Evolutionary conservation across 2,797 vertebrate genomes (phyloP), one percentile per base, ranked within the genome.

Genomic region (Silurus aristotelis): DNA sequence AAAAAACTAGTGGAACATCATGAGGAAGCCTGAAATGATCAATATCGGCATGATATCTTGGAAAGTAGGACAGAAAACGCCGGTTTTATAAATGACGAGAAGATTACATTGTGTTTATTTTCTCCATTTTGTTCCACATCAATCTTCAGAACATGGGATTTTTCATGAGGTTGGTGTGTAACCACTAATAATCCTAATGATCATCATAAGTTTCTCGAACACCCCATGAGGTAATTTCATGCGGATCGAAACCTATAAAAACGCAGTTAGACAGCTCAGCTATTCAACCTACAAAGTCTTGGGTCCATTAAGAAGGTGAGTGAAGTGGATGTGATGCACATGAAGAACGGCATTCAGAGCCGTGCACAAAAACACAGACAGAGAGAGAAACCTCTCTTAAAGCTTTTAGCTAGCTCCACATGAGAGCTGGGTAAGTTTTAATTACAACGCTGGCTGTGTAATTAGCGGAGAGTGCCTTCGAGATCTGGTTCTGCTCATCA

Each of bases 371-470:
- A 0, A 38, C 25, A 38, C 4, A 78, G 27, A 76, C 52, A 72
- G 43, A 48, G 20, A 55, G 43, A 20, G 8, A 19, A 20, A 5
- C 9, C 46, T 56, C 79, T 56, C 14, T 73, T 80, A 60, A 80
- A 85, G 73, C 75, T 61, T 85, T 84, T 75, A 48, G 46, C 67
- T 80, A 61, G 19, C 80, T 73, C 48, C 61, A 48, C 80, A 48
- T 72, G 73, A 85, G 66, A 82, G 64, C 58, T 15, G 66, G 68
- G 61, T 80, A 79, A 19, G 61, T 72, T 79, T 68, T 88, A 90
- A 89, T 87, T 82, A 85, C 27, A 25, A 82, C 77, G 75, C 82
- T 82, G 68, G 82, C 61, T 79, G 84, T 83, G 73, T 87, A 83
- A 87, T 86, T 70, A 85, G 19, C 82, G 46, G 73, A 83, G 72